Percentiles rank a stretch among this genome's conserved stretches.
phyloP scores from a whole-genome alignment of 2,888 invertebrate genomes.

The Agrotis ipsilon region DNA sequence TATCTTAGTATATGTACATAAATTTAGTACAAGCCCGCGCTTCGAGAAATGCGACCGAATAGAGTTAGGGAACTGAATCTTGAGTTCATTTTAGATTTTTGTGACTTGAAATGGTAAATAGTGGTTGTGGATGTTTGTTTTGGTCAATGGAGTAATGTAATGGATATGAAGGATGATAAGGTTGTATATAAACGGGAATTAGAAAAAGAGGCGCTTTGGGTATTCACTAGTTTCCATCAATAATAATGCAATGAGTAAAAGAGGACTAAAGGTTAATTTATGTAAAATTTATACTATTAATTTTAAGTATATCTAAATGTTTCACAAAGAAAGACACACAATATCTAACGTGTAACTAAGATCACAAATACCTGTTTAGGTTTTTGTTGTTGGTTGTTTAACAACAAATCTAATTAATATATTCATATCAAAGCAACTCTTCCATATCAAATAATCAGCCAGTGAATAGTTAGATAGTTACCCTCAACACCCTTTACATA shows the following conservation, averaged over 20 bases:
- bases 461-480: not conserved
- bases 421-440: slow-evolving; percentile 13
- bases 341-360: not conserved
- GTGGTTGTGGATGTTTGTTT: slow-evolving; percentile 15
- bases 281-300: not conserved
- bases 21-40: slow-evolving; percentile 65
- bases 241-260: not conserved
- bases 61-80: slow-evolving; percentile 62
- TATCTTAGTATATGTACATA: slow-evolving; percentile 72
- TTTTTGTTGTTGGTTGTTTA: too few species aligned
- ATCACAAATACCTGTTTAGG: slow-evolving; percentile 4
- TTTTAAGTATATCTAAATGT: too few species aligned
- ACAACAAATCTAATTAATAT: slow-evolving; percentile 1
- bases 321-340: not conserved
- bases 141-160: not conserved
- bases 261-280: not conserved
- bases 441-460: slow-evolving; percentile 24
- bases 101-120: slow-evolving; percentile 29
- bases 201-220: not conserved
- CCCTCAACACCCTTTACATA: slow-evolving; percentile 1
- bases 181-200: not conserved
- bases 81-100: slow-evolving; percentile 61
- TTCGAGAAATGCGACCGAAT: slow-evolving; percentile 59
- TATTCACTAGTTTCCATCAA: not conserved
- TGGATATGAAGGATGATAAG: not conserved